These are phyloP conservation scores for Rhabdomys dilectus DNA, from an alignment of 2,113 vertebrate species.

Conservation along the genomic window DNA sequence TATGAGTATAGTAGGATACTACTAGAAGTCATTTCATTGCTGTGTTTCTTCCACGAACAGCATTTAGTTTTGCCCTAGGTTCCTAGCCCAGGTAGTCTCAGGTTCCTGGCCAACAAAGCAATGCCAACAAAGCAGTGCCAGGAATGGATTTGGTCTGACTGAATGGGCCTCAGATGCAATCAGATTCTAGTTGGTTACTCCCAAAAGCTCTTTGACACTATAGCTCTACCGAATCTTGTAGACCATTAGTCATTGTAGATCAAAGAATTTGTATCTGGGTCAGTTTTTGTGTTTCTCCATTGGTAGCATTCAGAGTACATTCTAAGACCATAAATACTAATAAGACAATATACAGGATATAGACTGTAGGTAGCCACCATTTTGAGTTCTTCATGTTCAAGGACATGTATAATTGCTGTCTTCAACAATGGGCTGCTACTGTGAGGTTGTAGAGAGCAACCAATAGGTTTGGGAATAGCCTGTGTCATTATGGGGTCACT, in stretches of 20 bases:
- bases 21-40: not conserved
- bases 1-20: not conserved
- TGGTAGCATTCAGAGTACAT: not conserved
- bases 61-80: not conserved
- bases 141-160: not conserved
- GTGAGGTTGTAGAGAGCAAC: not conserved
- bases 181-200: not conserved
- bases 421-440: not conserved
- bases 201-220: not conserved
- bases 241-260: not conserved
- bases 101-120: not conserved
- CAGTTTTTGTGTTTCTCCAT: not conserved
- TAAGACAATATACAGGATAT: no score
- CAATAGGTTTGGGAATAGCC: not conserved
- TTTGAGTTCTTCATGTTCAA: not conserved
- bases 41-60: not conserved
- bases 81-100: not conserved
- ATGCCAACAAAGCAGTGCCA: not conserved
- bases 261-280: not conserved
- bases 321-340: not conserved
- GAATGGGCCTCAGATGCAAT: not conserved
- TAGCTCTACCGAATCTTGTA: not conserved
- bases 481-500: not conserved
- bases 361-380: not conserved
- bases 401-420: not conserved